Evolutionary conservation across 1,140 invertebrate genomes (phyloP).

Genomic region (Nebria ingens): DNA sequence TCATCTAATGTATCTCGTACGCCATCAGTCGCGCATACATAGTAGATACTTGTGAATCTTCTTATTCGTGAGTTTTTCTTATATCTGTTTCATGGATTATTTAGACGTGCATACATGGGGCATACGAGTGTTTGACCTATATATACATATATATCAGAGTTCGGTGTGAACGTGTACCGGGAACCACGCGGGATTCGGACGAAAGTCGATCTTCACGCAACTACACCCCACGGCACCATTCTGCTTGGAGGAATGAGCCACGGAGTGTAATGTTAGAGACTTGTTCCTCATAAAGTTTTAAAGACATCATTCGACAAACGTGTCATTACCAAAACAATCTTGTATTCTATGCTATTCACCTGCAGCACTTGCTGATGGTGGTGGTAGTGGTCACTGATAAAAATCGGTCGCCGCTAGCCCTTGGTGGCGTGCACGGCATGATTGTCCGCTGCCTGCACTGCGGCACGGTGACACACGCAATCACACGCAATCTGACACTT

Average conservation of each 20-base stretch:
- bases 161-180: neutral
- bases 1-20: no score
- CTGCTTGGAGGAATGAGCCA: neutral
- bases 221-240: neutral
- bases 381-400: neutral
- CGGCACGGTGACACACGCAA: neutral
- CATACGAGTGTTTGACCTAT: neutral
- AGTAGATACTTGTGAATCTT: no score
- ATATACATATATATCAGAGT: neutral
- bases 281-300: neutral
- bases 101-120: no score
- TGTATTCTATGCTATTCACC: neutral
- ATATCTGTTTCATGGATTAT: no score
- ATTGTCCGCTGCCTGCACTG: neutral
- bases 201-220: neutral
- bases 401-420: neutral
- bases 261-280: no score
- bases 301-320: neutral
- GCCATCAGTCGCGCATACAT: no score
- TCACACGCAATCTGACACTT: neutral
- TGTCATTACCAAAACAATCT: neutral
- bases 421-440: neutral
- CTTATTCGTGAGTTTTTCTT: no score
- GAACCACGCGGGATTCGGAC: neutral
- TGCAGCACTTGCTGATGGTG: neutral